phyloP scores from a whole-genome alignment of 2,888 invertebrate genomes.

The Agonopterix arenella region DNA sequence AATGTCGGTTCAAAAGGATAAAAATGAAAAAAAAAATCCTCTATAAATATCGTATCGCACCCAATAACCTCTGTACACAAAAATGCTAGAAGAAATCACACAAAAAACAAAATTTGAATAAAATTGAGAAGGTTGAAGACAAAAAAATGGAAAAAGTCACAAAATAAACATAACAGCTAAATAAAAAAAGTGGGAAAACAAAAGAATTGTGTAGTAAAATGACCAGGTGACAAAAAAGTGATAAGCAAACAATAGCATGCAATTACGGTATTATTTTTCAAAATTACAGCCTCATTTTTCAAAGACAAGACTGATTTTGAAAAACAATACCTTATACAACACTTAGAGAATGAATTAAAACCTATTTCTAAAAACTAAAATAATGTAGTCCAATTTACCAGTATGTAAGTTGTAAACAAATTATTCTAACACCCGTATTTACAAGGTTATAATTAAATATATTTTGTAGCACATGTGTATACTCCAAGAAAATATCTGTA shows the following conservation, averaged over 20 bases:
- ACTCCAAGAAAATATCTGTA: not conserved
- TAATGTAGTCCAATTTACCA: too few relatives aligned
- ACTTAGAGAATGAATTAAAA: too few relatives aligned
- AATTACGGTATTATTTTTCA: not conserved
- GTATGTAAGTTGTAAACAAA: too few relatives aligned
- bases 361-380: too few relatives aligned
- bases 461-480: not conserved
- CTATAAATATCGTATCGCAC: too few relatives aligned
- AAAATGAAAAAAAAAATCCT: too few relatives aligned
- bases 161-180: constrained; percentile 57
- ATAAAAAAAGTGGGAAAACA: constrained; percentile 33
- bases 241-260: constrained; percentile 22
- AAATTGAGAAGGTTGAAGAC: not conserved
- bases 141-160: constrained; percentile 7
- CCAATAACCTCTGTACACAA: too few relatives aligned
- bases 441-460: too few relatives aligned
- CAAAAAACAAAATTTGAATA: not conserved
- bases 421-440: too few relatives aligned
- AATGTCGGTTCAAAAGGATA: not conserved
- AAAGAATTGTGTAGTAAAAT: constrained; percentile 21
- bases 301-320: not conserved
- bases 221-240: constrained; percentile 11
- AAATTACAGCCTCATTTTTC: not conserved
- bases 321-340: too few relatives aligned
- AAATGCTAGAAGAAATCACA: too few relatives aligned